A percentile compares a stretch with the other conserved stretches of the same genome.
Conservation (phyloP, 2,797 vertebrate species). For the Miichthys miiuy region DNA sequence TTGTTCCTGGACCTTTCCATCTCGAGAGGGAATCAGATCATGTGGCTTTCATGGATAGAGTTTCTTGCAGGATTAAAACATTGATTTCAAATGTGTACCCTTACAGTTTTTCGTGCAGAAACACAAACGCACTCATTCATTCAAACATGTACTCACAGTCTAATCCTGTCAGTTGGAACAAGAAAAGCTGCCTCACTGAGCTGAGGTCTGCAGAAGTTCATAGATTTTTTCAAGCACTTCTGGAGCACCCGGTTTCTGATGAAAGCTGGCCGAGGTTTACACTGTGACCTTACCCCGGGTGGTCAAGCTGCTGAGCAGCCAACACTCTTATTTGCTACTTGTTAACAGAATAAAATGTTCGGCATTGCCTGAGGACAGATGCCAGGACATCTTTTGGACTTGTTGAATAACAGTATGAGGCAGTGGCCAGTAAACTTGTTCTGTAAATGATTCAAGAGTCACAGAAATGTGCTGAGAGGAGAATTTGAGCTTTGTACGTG, state of each 20-base stretch:
- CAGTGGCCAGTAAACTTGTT: constrained; percentile 42
- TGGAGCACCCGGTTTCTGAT: constrained; percentile 41
- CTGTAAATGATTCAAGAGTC: constrained; percentile 57
- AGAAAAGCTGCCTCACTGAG: constrained; percentile 40
- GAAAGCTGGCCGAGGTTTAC: constrained; percentile 53
- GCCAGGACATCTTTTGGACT: constrained; percentile 44
- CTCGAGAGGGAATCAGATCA: constrained; percentile 64
- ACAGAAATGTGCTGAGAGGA: constrained; percentile 52
- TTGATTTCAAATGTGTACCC: constrained; percentile 44
- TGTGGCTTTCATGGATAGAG: constrained; percentile 44
- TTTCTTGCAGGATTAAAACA: constrained; percentile 56
- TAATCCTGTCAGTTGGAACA: constrained; percentile 57
- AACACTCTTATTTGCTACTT: constrained; percentile 38
- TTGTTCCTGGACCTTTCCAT: constrained; percentile 65
- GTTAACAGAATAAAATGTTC: constrained; percentile 53
- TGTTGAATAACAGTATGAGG: constrained; percentile 28
- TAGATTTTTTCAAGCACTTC: constrained; percentile 49
- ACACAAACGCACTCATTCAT: constrained; percentile 61
- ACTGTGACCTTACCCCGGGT: constrained; percentile 60
- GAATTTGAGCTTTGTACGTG: constrained; percentile 40
- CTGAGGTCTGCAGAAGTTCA: constrained; percentile 51
- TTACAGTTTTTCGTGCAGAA: constrained; percentile 27
- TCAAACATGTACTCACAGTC: constrained; percentile 31
- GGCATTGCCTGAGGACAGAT: constrained; percentile 18
- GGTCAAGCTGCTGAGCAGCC: constrained; percentile 50